A percentile compares a stretch with the other conserved stretches of the same genome.
phyloP scores from a whole-genome alignment of 2,888 invertebrate species.

The Bibio marci region DNA sequence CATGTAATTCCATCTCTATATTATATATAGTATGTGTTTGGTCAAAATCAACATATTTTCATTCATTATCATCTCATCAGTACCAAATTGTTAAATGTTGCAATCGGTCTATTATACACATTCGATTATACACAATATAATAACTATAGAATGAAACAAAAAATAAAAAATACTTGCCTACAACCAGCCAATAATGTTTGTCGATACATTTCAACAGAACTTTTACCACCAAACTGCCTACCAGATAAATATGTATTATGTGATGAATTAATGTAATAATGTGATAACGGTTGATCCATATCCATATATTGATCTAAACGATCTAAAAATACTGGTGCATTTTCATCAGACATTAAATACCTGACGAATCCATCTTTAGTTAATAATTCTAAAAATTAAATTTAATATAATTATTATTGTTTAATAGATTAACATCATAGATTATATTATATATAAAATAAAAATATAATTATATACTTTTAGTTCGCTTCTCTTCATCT shows the following conservation, averaged over 20 bases:
- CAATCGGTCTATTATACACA: no score
- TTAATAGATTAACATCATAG: not conserved
- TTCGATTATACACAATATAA: no score
- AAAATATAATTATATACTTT: constrained; percentile 36
- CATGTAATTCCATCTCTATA: no score
- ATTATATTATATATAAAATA: not conserved
- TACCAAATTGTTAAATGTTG: no score
- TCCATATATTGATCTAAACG: constrained; percentile 95
- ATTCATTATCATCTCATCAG: no score
- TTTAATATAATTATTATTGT: no score
- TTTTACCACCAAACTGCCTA: constrained; percentile 94
- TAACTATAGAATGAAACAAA: no score
- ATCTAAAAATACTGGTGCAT: constrained; percentile 97
- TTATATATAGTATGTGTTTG: no score
- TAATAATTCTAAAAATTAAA: constrained; percentile 43
- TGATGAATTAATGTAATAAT: constrained; percentile 98
- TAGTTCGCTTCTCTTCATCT: constrained; percentile 51
- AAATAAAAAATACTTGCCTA: constrained; percentile 38
- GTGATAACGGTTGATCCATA: constrained; percentile 95
- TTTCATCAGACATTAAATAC: constrained; percentile 99
- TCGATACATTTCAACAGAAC: constrained; percentile 97
- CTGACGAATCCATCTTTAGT: constrained; percentile 93
- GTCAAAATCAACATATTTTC: no score
- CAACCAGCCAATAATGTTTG: constrained; percentile 94
- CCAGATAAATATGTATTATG: constrained; percentile 91